phyloP scores from a whole-genome alignment of 2,797 vertebrate species.

The Aviceda cuculoides region DNA sequence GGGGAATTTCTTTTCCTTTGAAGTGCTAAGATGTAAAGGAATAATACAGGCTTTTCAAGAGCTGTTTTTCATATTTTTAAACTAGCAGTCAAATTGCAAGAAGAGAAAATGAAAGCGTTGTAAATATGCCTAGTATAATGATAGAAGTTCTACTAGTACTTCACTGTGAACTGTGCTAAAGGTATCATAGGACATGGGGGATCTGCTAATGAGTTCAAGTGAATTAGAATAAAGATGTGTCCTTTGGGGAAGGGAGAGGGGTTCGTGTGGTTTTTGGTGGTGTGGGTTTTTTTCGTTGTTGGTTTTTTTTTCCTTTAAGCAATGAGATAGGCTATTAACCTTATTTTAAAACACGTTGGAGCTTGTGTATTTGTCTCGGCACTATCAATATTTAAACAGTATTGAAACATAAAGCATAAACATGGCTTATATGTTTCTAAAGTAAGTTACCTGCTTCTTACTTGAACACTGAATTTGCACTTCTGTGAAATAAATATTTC shows the following conservation, averaged over 20 bases:
- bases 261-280: too few relatives aligned
- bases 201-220: background rate
- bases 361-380: background rate
- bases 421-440: background rate
- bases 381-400: background rate
- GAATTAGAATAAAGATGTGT: background rate
- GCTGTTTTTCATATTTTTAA: conserved; percentile 14
- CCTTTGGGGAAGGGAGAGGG: background rate
- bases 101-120: background rate
- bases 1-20: background rate
- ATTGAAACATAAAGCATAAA: background rate
- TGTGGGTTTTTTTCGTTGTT: too few relatives aligned
- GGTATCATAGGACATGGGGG: background rate
- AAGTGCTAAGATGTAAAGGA: background rate
- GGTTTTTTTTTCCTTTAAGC: background rate
- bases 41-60: conserved; percentile 9
- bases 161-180: background rate
- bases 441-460: background rate
- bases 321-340: background rate
- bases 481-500: background rate
- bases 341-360: background rate
- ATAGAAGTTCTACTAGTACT: background rate
- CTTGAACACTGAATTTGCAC: background rate
- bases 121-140: background rate
- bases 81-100: background rate